Base-by-base conservation (phyloP, 2,888 invertebrate genomes). In the Bursaphelenchus okinawaensis region DNA sequence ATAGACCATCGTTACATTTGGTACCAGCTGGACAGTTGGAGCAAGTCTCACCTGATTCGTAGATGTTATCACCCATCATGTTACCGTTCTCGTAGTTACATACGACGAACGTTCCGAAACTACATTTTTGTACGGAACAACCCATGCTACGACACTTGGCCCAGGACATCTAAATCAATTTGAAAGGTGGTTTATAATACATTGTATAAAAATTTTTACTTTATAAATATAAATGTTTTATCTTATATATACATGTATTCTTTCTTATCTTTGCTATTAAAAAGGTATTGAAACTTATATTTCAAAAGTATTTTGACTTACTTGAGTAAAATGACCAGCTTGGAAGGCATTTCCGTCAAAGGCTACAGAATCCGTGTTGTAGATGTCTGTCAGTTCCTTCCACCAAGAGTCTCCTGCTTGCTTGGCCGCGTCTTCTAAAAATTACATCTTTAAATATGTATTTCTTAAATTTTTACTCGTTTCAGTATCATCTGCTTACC, bases 271-370 rank as follows among this genome's bases (percentile, higher is more conserved):
- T n/a, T n/a, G n/a, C n/a, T n/a, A n/a, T n/a, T n/a, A n/a, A n/a
- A n/a, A 56, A 7, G 56, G 6, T 56, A 19, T 9, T 9, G 20
- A 9, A 56, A 19, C n/a, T 40, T n/a, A n/a, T n/a, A n/a, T n/a
- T n/a, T 40, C 12, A 40, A 40, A 40, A 16, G n/a, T 16, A 40
- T 40, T 12, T 16, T 40, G 40, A 27, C 29, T n/a, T 56, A 26
- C 56, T 28, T 56, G 56, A 56, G 56, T 56, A n/a, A 24, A 56
- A 24, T 56, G 56, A 19, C 56, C 56, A 24, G 26, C 56, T 19
- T 22, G 56, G 56, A 26, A 26, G 16, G 27, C 23, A 19, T 12
- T 24, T 12, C n/a, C 9, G n/a, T 23, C 27, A n/a, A 56, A 27
- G 12, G 9, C 26, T 16, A 56, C 22, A 24, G 12, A 26, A 16